Conservation (phyloP, 2,797 vertebrate species). For the Sebastes oblongus region DNA sequence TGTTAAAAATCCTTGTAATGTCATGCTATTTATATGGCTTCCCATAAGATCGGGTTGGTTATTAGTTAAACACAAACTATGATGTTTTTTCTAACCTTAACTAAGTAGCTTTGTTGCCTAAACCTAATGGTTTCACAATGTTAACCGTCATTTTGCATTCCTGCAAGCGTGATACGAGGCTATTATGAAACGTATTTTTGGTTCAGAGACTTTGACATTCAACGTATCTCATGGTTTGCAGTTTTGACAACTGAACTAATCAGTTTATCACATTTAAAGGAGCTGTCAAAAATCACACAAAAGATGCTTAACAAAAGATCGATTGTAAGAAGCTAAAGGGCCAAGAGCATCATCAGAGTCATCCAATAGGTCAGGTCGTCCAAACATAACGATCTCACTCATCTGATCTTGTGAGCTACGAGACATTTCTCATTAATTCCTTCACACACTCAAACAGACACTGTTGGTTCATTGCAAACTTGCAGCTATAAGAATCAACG, state of each 20-base stretch:
- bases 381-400: background rate
- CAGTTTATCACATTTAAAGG: background rate
- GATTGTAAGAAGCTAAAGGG: background rate
- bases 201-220: accelerated
- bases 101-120: background rate
- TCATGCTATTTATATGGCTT: no score
- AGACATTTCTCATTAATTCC: background rate
- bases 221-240: background rate
- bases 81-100: background rate
- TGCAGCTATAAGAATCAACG: background rate
- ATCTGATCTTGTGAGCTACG: background rate
- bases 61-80: background rate
- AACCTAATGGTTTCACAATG: background rate
- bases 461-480: background rate
- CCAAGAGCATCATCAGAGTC: background rate
- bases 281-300: background rate
- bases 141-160: accelerated
- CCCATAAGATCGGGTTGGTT: no score
- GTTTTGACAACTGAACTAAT: background rate
- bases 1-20: no score
- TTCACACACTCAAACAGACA: background rate
- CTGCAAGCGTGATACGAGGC: background rate
- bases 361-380: background rate
- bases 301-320: background rate
- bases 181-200: no score